Conservation (phyloP, 2,797 vertebrate species). For the Semotilus atromaculatus region DNA sequence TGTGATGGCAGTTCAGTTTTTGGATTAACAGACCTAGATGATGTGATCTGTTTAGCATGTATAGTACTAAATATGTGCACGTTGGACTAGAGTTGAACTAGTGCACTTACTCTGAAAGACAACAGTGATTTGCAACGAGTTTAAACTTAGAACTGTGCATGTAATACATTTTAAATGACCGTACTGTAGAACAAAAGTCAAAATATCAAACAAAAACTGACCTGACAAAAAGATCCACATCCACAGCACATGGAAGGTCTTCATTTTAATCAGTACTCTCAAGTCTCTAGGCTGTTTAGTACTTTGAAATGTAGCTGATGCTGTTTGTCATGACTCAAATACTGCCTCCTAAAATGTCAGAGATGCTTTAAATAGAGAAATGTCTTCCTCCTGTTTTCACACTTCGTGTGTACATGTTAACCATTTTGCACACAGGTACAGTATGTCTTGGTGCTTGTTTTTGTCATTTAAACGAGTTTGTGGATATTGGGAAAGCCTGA, state of each 20-base stretch:
- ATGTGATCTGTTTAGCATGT: too few species aligned
- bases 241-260: neutral
- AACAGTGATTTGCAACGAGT: neutral
- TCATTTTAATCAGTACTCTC: neutral
- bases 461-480: neutral
- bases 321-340: neutral
- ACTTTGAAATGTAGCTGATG: too few species aligned
- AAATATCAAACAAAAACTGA: neutral
- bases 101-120: neutral
- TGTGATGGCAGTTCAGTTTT: too few species aligned
- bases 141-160: neutral
- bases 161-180: neutral
- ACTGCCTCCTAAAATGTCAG: too few species aligned
- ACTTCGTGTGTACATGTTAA: too few species aligned
- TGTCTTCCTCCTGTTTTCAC: neutral
- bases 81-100: neutral
- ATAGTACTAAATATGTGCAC: neutral
- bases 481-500: neutral
- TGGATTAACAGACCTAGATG: too few species aligned
- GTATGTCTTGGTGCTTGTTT: neutral
- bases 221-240: conserved; percentile 27
- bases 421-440: neutral
- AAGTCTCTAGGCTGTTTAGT: neutral
- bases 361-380: neutral
- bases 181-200: neutral